Base-by-base conservation (phyloP, 2,113 vertebrate genomes). In the Hipposideros armiger region DNA sequence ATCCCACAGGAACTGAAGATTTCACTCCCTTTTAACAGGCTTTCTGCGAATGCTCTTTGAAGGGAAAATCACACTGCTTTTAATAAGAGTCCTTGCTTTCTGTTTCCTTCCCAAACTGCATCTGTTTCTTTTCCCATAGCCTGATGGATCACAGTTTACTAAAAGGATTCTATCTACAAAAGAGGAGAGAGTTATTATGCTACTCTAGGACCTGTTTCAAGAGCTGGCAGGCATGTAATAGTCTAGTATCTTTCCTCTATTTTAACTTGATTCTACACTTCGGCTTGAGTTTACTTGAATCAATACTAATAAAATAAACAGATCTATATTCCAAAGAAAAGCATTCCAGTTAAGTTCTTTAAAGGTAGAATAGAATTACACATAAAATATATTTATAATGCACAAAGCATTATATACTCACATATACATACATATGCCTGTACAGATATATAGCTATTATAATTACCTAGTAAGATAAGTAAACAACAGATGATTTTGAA, bases 201-300 rank as follows among this genome's bases (percentile, higher is more conserved):
- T 67, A 4, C 28, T 94, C 58, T 7, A 91, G 36, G 28, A 67
- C 40, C 40, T 40, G 13, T 85, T 94, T 72, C 47, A 69, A 19
- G 26, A n/a, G n/a, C 15, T 22, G 20, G 13, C 3, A 56, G 19
- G 52, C 64, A 66, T 81, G 26, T 66, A 54, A 67, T 80, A 77
- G 36, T 66, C 47, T n/a, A 82, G 32, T 70, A 30, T 64, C 24
- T 67, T 67, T 82, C 22, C 50, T 77, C 15, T 94, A 19, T 74
- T 92, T 92, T 70, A 91, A 86, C 15, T 77, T 86, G 54, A 86
- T 77, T 91, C 47, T 84, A 52, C 8, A 81, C 8, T 95, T 95
- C 52, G 45, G 7, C 28, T 72, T 90, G 30, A 54, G 56, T 92
- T 62, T 74, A 16, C n/a, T 58, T 90, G 36, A 96, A 67, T 80